Percentiles rank a stretch among this genome's conserved stretches.
These are phyloP conservation scores for Galaxias olidus DNA, from an alignment of 2,797 vertebrate genomes.

Conservation along the genomic window DNA sequence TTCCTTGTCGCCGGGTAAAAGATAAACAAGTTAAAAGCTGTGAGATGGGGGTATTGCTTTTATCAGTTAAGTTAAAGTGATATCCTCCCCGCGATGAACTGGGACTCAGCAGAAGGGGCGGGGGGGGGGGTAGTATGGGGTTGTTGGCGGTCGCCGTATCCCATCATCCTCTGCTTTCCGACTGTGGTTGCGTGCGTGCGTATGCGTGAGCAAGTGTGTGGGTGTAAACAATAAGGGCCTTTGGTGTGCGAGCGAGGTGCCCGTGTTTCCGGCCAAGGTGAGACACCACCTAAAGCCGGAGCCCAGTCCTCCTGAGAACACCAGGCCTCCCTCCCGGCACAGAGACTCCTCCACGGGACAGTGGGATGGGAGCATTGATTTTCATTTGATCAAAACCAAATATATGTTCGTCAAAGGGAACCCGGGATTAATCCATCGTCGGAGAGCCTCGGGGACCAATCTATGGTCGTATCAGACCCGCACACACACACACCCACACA, in stretches of 20 bases:
- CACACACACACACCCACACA: not conserved
- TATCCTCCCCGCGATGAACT: constrained; percentile 52
- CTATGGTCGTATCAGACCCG: too few species aligned
- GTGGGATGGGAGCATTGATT: too few species aligned
- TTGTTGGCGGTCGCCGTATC: constrained; percentile 13
- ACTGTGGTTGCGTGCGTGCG: constrained; percentile 7
- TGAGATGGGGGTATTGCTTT: constrained; percentile 84
- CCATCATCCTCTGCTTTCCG: constrained; percentile 27
- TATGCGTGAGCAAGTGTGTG: not conserved
- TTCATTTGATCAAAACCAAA: too few species aligned
- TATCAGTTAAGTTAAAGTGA: constrained; percentile 64
- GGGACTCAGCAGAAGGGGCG: constrained; percentile 22
- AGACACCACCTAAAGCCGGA: too few species aligned
- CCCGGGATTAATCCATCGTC: too few species aligned
- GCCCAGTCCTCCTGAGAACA: too few species aligned
- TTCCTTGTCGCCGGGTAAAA: constrained; percentile 73
- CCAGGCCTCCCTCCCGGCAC: too few species aligned
- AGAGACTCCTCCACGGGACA: too few species aligned
- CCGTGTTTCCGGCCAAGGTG: too few species aligned
- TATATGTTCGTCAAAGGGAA: too few species aligned
- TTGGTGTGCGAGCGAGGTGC: too few species aligned
- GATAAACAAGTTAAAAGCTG: constrained; percentile 94
- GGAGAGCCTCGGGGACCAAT: too few species aligned
- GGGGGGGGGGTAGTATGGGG: constrained; percentile 22
- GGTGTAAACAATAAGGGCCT: not conserved